Conservation (phyloP, 2,797 vertebrate genomes). For the Thripadectes ignobilis region DNA sequence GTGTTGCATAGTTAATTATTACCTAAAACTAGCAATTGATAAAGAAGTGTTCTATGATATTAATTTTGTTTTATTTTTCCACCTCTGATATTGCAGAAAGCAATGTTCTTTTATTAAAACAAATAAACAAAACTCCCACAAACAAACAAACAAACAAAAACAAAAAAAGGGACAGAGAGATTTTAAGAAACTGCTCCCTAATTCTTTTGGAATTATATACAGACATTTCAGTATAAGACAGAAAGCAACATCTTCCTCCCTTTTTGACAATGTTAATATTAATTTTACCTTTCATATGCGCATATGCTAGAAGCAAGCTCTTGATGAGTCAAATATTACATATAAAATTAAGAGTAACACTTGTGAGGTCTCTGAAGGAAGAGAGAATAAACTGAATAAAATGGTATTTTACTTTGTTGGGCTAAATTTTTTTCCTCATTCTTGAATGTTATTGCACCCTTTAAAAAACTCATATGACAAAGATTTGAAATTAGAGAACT, state of each 20-base stretch:
- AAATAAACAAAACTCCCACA: no score
- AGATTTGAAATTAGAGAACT: neutral
- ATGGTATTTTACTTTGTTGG: neutral
- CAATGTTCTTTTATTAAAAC: neutral
- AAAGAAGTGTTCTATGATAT: neutral
- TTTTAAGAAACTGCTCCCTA: neutral
- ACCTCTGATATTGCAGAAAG: neutral
- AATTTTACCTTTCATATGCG: slow-evolving; percentile 4
- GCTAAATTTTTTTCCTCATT: neutral
- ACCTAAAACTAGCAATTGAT: slow-evolving; percentile 1
- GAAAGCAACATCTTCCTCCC: neutral
- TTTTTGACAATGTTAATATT: neutral
- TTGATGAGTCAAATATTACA: neutral
- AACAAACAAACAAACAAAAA: no score
- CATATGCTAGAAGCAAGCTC: neutral
- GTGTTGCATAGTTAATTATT: neutral
- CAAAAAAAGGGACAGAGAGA: fast-evolving
- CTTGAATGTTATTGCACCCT: neutral
- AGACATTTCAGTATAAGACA: neutral
- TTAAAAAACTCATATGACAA: neutral
- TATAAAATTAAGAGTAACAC: neutral
- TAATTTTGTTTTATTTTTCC: neutral
- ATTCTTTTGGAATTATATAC: neutral
- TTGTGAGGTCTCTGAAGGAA: neutral
- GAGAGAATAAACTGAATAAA: neutral